Evolutionary conservation across 2,888 invertebrate species (phyloP), one percentile per base, ranked within the genome.

Genomic region (Iphiclides podalirius): DNA sequence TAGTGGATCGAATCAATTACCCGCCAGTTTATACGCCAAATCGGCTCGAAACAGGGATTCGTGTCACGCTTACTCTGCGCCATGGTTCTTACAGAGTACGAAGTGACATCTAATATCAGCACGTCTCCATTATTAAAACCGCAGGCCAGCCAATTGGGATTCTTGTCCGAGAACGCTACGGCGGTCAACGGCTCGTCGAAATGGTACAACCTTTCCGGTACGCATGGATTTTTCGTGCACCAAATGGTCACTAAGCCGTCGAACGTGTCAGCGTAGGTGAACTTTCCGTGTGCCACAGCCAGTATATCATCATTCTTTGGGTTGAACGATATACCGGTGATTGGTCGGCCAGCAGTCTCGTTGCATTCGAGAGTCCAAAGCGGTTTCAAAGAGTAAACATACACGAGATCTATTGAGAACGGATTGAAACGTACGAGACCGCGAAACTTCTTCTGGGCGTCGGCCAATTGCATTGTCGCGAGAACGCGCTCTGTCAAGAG

Each of bases 201-300:
- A 2, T 75, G 61, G 63, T 93, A 95, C 4, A 88, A 67, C 53
- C 94, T 88, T 70, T 95, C 95, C 0, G 95, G 95, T 65, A 93
- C 92, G 9, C 91, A 90, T 0, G 95, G 95, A 73, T 95, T 96
- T 75, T 96, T 94, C 1, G 93, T 92, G 63, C 93, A 94, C 96
- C 96, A 96, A 49, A 95, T 75, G 59, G 93, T 90, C 1, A 96
- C 89, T 28, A 93, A 66, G 0, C 96, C 96, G 1, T 74, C 73
- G n/a, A 78, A 78, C 0, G 79, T 74, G 17, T 91, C 90, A 0
- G 87, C 82, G 64, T 90, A 92, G 23, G 86, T 89, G 57, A 91
- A 92, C 62, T 92, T 91, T 0, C 94, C 95, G 66, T 96, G 94
- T 8, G 91, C 94, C 0, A 93, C 94, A 0, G 95, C 95, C 31